phyloP scores from a whole-genome alignment of 2,113 vertebrate genomes.

The Tachysurus vachellii region DNA sequence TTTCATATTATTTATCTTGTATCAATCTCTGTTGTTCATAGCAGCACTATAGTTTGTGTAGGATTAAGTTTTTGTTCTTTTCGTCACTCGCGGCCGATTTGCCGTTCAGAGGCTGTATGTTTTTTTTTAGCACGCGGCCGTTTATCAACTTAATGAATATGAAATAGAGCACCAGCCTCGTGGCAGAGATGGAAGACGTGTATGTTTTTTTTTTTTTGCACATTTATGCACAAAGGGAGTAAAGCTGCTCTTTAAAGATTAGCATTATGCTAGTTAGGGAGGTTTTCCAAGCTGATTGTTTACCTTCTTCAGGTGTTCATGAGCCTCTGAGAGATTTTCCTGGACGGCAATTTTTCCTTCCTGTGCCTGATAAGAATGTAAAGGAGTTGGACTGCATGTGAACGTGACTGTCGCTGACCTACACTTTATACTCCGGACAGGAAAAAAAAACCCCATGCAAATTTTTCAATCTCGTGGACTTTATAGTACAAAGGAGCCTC shows the following conservation, averaged over 20 bases:
- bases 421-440: neutral
- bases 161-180: neutral
- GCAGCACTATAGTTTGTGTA: neutral
- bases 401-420: slow-evolving; percentile 1
- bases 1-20: neutral
- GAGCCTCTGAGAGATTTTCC: slow-evolving; percentile 15
- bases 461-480: slow-evolving; percentile 22
- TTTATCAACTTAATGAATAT: slow-evolving; percentile 51
- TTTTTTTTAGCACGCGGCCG: slow-evolving; percentile 21
- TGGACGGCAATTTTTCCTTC: neutral
- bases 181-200: slow-evolving; percentile 20
- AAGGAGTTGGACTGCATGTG: slow-evolving; percentile 12
- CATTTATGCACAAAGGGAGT: slow-evolving; percentile 1
- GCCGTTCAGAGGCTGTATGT: slow-evolving; percentile 13
- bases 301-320: slow-evolving; percentile 8
- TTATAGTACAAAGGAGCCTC: neutral
- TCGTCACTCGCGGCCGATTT: slow-evolving; percentile 34
- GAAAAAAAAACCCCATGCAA: slow-evolving; percentile 12
- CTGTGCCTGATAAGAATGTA: neutral
- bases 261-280: neutral
- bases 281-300: slow-evolving; percentile 22
- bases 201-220: neutral
- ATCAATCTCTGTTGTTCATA: neutral
- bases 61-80: slow-evolving; percentile 26
- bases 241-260: slow-evolving; percentile 21